A percentile compares a stretch with the other conserved stretches of the same genome.
These are phyloP conservation scores for Therioaphis trifolii DNA, from an alignment of 2,888 invertebrate species.

Conservation along the genomic window DNA sequence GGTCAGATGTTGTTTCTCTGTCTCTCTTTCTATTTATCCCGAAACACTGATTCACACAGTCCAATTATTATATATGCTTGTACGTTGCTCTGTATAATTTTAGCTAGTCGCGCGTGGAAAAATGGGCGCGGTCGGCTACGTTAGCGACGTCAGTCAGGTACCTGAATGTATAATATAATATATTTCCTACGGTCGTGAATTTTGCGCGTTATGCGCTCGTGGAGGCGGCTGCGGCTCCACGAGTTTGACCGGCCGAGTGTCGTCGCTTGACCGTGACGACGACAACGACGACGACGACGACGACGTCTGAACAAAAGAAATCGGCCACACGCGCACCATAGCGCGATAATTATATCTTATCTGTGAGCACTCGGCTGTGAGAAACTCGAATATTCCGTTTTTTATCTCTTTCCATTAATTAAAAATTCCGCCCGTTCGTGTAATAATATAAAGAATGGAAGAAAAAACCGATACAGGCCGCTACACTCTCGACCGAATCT, in stretches of 20 bases:
- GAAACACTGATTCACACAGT: neutral
- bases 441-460: neutral
- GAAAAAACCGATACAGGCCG: neutral
- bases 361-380: neutral
- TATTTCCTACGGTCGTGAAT: neutral
- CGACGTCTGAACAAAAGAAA: constrained; percentile 39
- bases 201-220: neutral
- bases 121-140: neutral
- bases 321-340: constrained; percentile 38
- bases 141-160: no score
- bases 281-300: constrained; percentile 15
- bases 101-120: neutral
- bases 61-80: neutral
- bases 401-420: constrained; percentile 15
- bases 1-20: neutral
- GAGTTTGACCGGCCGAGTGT: constrained; percentile 14
- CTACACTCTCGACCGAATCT: neutral
- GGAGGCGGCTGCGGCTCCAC: neutral
- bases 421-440: constrained; percentile 34
- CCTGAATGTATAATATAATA: neutral
- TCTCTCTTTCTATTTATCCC: neutral
- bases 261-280: constrained; percentile 40
- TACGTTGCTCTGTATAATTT: no score
- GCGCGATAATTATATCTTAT: constrained; percentile 18
- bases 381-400: neutral